Conservation (phyloP, 2,797 vertebrate species). For the Sylvia borin region DNA sequence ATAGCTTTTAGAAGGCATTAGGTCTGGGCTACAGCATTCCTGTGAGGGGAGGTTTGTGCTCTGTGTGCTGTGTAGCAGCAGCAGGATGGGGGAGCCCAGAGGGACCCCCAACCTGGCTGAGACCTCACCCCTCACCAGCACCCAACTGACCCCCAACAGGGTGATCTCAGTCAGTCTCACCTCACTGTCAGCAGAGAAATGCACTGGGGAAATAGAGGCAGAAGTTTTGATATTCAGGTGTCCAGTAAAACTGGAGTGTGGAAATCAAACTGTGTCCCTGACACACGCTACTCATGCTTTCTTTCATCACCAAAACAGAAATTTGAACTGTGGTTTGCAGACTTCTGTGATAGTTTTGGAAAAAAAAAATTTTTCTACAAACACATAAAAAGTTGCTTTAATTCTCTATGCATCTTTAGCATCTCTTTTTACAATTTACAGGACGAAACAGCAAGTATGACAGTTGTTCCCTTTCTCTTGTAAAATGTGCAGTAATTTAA, state of each 20-base stretch:
- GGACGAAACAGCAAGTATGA: not conserved
- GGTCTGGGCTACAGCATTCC: not conserved
- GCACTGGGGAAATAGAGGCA: rapidly evolving
- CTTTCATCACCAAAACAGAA: not conserved
- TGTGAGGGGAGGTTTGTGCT: rapidly evolving
- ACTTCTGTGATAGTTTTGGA: not conserved
- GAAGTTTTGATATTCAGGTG: not conserved
- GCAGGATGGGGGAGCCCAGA: not conserved
- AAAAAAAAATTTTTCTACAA: not conserved
- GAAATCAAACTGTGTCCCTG: not conserved
- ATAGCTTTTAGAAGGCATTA: not conserved
- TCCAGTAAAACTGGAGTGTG: not conserved
- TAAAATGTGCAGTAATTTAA: not conserved
- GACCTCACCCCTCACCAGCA: rapidly evolving
- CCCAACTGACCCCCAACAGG: rapidly evolving
- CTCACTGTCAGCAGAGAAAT: not conserved
- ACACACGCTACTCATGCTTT: not conserved
- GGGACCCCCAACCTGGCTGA: not conserved
- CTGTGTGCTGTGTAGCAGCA: not conserved
- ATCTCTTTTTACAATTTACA: not conserved
- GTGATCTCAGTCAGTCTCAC: not conserved
- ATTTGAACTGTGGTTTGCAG: not conserved
- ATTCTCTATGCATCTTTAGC: not conserved
- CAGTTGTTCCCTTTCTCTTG: not conserved
- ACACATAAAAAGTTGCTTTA: not conserved